Evolutionary conservation across 2,797 vertebrate genomes (phyloP).

Genomic region (Rhynchotus rufescens): DNA sequence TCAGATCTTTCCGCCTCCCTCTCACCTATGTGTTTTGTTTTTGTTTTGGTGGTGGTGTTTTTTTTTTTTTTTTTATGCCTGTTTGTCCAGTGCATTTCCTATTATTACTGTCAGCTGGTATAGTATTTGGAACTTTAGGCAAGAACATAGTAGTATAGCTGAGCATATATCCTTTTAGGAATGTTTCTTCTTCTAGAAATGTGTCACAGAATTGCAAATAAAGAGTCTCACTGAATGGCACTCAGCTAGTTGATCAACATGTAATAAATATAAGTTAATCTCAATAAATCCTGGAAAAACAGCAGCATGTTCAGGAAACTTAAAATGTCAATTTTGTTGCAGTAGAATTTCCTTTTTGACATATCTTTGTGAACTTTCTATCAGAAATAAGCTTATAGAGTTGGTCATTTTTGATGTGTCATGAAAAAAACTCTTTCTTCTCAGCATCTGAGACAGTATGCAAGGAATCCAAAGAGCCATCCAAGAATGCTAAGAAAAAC

Average conservation of each 20-base stretch:
- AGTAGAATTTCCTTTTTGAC: background rate
- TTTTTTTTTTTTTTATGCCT: background rate
- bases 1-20: background rate
- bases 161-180: no score
- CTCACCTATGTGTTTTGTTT: background rate
- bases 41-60: no score
- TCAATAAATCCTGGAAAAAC: background rate
- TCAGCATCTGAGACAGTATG: constrained; percentile 40
- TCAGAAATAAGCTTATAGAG: background rate
- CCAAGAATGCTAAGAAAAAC: constrained; percentile 82
- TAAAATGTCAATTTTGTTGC: background rate
- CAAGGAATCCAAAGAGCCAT: constrained; percentile 61
- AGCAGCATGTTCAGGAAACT: background rate
- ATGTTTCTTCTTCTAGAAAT: background rate
- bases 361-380: background rate
- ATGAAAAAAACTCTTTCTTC: constrained; percentile 28
- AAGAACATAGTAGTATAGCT: no score
- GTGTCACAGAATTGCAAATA: background rate
- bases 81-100: background rate
- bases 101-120: background rate
- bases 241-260: background rate
- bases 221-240: background rate
- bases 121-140: background rate
- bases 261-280: background rate
- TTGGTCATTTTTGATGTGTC: background rate